Evolutionary conservation across 2,113 vertebrate species (phyloP).

Genomic region (Nipponia nippon): DNA sequence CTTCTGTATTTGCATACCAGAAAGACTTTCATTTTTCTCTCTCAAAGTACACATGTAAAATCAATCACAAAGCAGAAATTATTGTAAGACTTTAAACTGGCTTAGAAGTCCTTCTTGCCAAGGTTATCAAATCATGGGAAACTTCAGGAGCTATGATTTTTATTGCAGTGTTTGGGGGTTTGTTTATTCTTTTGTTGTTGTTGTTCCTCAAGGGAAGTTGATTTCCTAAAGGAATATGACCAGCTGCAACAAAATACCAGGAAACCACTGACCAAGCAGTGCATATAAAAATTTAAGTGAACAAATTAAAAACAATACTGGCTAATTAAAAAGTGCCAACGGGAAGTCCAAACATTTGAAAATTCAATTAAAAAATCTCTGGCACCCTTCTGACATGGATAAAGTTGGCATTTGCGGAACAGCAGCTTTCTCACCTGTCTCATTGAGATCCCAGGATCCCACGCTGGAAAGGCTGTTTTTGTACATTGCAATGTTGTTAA

Average conservation of each 20-base stretch:
- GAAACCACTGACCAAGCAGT: conserved; percentile 55
- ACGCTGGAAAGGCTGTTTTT: conserved; percentile 39
- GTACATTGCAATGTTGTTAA: background rate
- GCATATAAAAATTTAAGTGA: conserved; percentile 47
- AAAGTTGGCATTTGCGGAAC: conserved; percentile 45
- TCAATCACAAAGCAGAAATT: background rate
- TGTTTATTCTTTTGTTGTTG: conserved; percentile 45
- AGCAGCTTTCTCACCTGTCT: conserved; percentile 64
- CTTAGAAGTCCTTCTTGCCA: background rate
- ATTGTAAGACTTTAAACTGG: background rate
- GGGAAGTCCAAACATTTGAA: conserved; percentile 60
- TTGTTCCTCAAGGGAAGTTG: conserved; percentile 43
- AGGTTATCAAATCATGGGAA: conserved; percentile 52
- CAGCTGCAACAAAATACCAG: conserved; percentile 70
- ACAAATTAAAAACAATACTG: conserved; percentile 55
- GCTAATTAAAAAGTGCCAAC: conserved; percentile 56
- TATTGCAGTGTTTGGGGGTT: background rate
- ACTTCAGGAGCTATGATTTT: conserved; percentile 10
- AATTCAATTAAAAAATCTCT: conserved; percentile 53
- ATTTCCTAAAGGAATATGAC: conserved; percentile 52
- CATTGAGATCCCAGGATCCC: background rate
- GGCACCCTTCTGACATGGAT: conserved; percentile 56
- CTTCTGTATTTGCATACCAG: conserved; percentile 34
- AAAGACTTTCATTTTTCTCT: conserved; percentile 40
- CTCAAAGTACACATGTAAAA: conserved; percentile 18